Evolutionary conservation across 2,797 vertebrate genomes (phyloP).

Genomic region (Parauchenoglanis punctatus): DNA sequence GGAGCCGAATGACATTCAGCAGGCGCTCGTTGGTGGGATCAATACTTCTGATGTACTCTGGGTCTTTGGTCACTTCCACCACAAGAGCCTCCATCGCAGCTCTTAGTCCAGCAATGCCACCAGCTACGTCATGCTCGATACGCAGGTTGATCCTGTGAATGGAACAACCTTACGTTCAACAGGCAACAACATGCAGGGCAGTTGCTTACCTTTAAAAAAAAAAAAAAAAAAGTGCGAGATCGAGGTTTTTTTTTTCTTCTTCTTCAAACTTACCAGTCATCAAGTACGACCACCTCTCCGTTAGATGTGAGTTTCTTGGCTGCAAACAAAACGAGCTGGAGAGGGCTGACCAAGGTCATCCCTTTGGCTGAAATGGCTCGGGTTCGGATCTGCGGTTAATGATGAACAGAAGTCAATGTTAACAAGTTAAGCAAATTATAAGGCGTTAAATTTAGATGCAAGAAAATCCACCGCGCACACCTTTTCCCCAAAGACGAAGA

Average conservation of each 20-base stretch:
- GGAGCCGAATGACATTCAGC: conserved; percentile 81
- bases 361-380: conserved; percentile 91
- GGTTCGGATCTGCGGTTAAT: conserved; percentile 68
- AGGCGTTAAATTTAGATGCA: background rate
- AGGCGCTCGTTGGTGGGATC: conserved; percentile 80
- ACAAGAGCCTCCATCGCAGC: conserved; percentile 89
- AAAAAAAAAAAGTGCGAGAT: background rate
- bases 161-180: background rate
- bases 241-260: too few species aligned
- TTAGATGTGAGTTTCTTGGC: conserved; percentile 89
- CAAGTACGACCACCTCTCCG: conserved; percentile 82
- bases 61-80: conserved; percentile 89
- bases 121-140: conserved; percentile 79
- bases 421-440: background rate
- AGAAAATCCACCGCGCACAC: conserved; percentile 62
- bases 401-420: background rate
- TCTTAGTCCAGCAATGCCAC: conserved; percentile 79
- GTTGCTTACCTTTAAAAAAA: too few species aligned
- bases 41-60: conserved; percentile 79
- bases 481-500: conserved; percentile 97
- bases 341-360: conserved; percentile 92
- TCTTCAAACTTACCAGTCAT: conserved; percentile 80
- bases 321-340: conserved; percentile 92
- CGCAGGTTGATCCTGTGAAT: conserved; percentile 85
- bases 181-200: background rate